Base-by-base conservation (phyloP, 2,797 vertebrate species). In the Labroides dimidiatus region DNA sequence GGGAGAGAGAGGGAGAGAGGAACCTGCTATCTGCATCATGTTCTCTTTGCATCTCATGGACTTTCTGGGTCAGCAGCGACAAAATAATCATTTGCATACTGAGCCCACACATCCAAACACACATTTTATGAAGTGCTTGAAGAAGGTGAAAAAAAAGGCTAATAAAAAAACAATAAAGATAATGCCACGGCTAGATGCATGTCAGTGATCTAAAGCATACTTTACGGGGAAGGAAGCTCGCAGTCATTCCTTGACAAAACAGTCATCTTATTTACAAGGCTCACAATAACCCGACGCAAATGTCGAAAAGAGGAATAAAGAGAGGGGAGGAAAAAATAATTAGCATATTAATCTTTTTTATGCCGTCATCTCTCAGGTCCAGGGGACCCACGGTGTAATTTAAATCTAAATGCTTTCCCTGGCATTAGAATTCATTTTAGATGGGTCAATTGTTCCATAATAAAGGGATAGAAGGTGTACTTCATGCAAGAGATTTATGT, bases 301-400 rank as follows among this genome's bases (percentile, higher is more conserved):
- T 96, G 96, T 97, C 90, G 94, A 96, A 97, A 94, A 94, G 95
- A 94, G 95, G 96, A 97, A 97, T 97, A 97, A 96, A 95, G 94
- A 95, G 94, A 95, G 96, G 88, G 90, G 75, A 69, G 84, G 86
- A 66, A 75, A 86, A 97, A 97, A 97, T 99, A 99, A 99, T 99
- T 99, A 99, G 96, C 98, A 99, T 99, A 99, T 99, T 98, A 99
- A 99, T 99, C 97, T 98, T 99, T 99, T 99, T 99, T 98, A 99
- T 98, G 95, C 96, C 93, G 93, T 96, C 97, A 98, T 99, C 96
- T 96, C 96, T 98, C 97, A 97, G 97, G 95, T 96, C 95, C 94
- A 95, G 94, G 95, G 95, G 96, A 97, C 95, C 95, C 94, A 59
- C 92, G 95, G 96, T 97, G 97, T 99, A 98, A 99, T 99, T 99